These are phyloP conservation scores for Dunckerocampus dactyliophorus DNA, from an alignment of 2,113 vertebrate species.

Conservation along the genomic window DNA sequence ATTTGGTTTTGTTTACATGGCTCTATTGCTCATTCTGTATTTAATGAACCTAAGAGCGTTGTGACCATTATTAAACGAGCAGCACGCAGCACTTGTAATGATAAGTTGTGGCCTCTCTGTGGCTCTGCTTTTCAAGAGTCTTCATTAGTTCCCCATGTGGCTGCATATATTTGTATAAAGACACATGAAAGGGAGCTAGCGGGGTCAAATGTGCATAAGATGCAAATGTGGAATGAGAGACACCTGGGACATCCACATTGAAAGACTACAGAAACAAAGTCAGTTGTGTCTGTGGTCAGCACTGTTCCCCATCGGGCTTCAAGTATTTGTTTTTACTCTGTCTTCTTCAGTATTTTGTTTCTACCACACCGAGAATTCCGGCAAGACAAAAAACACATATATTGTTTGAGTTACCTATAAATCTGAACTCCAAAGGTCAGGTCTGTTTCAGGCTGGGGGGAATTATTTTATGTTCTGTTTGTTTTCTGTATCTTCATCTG, in stretches of 20 bases:
- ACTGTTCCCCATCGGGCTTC: not conserved
- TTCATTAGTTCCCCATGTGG: constrained; percentile 47
- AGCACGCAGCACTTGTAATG: constrained; percentile 42
- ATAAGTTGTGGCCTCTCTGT: constrained; percentile 33
- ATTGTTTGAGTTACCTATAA: constrained; percentile 3
- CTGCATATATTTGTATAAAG: constrained; percentile 22
- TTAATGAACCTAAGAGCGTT: constrained; percentile 46
- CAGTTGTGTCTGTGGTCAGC: constrained; percentile 24
- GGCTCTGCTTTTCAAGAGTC: constrained; percentile 16
- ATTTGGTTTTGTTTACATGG: constrained; percentile 48
- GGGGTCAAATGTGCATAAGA: constrained; percentile 29
- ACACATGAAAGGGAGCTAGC: constrained; percentile 5
- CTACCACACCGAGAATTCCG: not conserved
- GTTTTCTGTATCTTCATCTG: constrained; percentile 17
- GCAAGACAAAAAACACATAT: not conserved
- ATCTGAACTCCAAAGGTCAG: constrained; percentile 11
- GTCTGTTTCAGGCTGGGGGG: not conserved
- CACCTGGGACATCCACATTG: not conserved
- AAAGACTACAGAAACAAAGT: not conserved
- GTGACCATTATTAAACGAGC: constrained; percentile 22
- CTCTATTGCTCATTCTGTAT: constrained; percentile 34
- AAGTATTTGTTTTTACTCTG: not conserved
- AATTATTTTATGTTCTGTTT: constrained; percentile 5
- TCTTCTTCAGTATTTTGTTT: constrained; percentile 7
- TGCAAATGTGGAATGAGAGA: constrained; percentile 37